A percentile compares a stretch with the other conserved stretches of the same genome.
phyloP scores from a whole-genome alignment of 2,888 invertebrate genomes.

The Lasioglossum marginatum region DNA sequence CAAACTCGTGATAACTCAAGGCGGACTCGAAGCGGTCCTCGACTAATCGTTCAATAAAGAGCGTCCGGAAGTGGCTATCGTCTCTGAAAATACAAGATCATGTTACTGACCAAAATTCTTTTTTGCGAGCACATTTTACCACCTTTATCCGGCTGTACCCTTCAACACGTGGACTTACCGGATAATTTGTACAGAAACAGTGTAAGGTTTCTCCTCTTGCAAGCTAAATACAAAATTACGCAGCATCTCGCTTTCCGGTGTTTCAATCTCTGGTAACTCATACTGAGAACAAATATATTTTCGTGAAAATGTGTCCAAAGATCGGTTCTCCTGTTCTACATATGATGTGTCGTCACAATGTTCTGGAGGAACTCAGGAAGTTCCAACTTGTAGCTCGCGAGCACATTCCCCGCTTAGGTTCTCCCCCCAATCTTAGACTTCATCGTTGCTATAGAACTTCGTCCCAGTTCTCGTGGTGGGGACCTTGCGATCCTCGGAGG shows the following conservation, averaged over 20 bases:
- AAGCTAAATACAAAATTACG: conserved; percentile 93
- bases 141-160: not conserved
- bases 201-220: conserved; percentile 93
- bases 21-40: conserved; percentile 98
- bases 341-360: not conserved
- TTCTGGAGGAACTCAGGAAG: not conserved
- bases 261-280: conserved; percentile 91
- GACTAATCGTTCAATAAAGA: conserved; percentile 95
- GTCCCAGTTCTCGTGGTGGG: no score
- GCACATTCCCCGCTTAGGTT: no score
- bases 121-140: not conserved
- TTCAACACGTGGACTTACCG: conserved; percentile 86
- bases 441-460: no score
- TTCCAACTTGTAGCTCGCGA: no score
- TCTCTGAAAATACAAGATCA: conserved; percentile 89
- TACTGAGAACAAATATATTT: conserved; percentile 84
- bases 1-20: conserved; percentile 98
- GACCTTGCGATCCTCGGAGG: no score
- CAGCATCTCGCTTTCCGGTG: conserved; percentile 90
- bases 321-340: not conserved
- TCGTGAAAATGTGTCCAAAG: not conserved
- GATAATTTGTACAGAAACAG: conserved; percentile 92
- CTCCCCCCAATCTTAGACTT: no score
- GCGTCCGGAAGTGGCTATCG: conserved; percentile 92
- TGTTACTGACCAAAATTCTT: not conserved